phyloP scores from a whole-genome alignment of 2,113 vertebrate species.

The Opisthocomus hoazin region DNA sequence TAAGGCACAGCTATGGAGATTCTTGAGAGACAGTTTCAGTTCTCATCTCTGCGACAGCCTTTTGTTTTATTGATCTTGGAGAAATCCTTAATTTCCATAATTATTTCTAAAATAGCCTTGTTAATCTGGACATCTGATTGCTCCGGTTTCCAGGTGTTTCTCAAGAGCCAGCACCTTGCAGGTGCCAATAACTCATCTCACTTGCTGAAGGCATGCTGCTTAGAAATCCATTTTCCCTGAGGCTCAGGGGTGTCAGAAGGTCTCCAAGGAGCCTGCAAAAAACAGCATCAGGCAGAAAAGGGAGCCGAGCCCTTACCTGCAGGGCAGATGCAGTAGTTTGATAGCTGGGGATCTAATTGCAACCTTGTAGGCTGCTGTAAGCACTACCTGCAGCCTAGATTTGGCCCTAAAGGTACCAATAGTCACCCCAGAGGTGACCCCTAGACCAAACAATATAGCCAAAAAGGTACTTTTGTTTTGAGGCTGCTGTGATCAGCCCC shows the following conservation, averaged over 20 bases:
- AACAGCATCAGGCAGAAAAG: neutral
- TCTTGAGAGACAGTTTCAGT: neutral
- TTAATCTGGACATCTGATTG: neutral
- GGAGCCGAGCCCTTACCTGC: neutral
- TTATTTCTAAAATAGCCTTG: neutral
- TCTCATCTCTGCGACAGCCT: rapidly evolving
- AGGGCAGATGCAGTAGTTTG: neutral
- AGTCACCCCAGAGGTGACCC: neutral
- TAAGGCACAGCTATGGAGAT: neutral
- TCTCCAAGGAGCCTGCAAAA: neutral
- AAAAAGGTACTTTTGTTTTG: neutral
- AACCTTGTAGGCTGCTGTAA: neutral
- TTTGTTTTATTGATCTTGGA: neutral
- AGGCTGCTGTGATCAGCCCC: neutral
- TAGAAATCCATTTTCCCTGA: neutral
- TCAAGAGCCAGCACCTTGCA: neutral
- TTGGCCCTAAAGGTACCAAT: neutral
- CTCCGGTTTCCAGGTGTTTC: neutral
- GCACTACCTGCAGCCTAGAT: neutral
- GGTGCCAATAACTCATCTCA: neutral
- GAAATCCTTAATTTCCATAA: neutral
- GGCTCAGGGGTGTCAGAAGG: neutral
- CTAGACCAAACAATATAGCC: neutral
- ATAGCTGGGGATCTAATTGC: neutral
- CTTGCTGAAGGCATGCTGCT: neutral